Conservation (phyloP, 2,113 vertebrate species). For the Chrysochloris asiatica region DNA sequence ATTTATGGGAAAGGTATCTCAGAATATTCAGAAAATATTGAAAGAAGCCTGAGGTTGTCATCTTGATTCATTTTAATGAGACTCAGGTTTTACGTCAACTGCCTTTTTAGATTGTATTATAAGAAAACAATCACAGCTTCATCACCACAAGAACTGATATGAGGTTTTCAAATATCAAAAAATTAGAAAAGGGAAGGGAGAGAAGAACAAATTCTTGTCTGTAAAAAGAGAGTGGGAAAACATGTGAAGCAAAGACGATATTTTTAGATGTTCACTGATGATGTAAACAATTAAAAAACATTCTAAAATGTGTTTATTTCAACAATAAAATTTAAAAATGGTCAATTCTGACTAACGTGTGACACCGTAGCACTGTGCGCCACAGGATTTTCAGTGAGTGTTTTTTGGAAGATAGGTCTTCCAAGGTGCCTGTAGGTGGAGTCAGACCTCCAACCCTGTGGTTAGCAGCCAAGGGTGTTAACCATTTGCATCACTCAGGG, state of each 20-base stretch:
- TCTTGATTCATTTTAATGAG: not conserved
- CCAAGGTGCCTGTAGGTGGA: not conserved
- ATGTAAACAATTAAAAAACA: not conserved
- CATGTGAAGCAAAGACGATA: not conserved
- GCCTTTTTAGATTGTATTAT: constrained; percentile 15
- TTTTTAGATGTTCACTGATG: constrained; percentile 17
- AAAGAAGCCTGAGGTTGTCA: constrained; percentile 33
- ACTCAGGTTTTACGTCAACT: not conserved
- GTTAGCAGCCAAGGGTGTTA: not conserved
- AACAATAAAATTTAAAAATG: not conserved
- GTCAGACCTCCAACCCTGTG: not conserved
- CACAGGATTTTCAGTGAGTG: not conserved
- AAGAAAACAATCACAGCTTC: not conserved
- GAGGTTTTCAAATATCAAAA: constrained; percentile 35
- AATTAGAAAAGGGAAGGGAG: not conserved
- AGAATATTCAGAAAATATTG: constrained; percentile 13
- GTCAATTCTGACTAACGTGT: not conserved
- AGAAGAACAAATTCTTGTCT: constrained; percentile 12
- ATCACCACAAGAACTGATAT: not conserved
- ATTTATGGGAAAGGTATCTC: not conserved
- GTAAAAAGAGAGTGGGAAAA: constrained; percentile 40
- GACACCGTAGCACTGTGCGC: not conserved
- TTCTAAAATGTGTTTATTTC: constrained; percentile 6
- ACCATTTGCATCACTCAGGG: not conserved
- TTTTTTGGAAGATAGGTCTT: not conserved